These are phyloP conservation scores for Pseudococcus viburni DNA, from an alignment of 2,888 invertebrate species.

Conservation along the genomic window DNA sequence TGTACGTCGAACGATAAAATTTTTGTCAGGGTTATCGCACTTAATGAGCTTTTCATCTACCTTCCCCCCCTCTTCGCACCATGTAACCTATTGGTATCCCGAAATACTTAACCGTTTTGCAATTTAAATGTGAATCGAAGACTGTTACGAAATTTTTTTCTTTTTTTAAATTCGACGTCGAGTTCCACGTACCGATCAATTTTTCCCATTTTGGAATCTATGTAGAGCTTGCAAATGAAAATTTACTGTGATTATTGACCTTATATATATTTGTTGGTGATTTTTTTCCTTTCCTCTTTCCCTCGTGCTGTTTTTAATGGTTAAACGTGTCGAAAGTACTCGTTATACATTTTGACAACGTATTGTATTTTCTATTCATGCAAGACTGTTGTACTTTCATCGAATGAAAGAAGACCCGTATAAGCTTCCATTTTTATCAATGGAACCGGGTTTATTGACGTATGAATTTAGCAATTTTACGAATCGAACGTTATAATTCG, in stretches of 20 bases:
- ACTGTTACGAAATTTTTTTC: conserved; percentile 43
- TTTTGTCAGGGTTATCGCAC: conserved; percentile 38
- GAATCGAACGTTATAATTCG: conserved; percentile 9
- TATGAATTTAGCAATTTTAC: conserved; percentile 35
- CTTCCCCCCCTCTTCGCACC: not conserved
- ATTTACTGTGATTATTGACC: conserved; percentile 62
- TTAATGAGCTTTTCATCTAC: not conserved
- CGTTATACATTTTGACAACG: not conserved
- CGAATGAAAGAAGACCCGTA: conserved; percentile 33
- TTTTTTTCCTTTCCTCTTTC: not conserved
- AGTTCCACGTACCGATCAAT: conserved; percentile 13
- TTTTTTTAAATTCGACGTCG: conserved; percentile 19
- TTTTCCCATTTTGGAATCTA: not conserved
- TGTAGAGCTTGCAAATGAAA: conserved; percentile 59
- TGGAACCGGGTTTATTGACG: conserved; percentile 23
- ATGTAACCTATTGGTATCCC: not conserved
- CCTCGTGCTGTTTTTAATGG: conserved; percentile 11
- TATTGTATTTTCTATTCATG: conserved; percentile 15
- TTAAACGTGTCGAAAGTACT: not conserved
- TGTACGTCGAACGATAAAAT: not conserved
- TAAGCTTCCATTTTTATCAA: conserved; percentile 11
- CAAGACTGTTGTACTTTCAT: conserved; percentile 40
- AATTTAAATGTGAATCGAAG: conserved; percentile 47
- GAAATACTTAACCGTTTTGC: conserved; percentile 26
- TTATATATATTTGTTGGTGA: conserved; percentile 26